These are phyloP conservation scores for Xylota segnis DNA, from an alignment of 2,888 invertebrate species.

Conservation along the genomic window DNA sequence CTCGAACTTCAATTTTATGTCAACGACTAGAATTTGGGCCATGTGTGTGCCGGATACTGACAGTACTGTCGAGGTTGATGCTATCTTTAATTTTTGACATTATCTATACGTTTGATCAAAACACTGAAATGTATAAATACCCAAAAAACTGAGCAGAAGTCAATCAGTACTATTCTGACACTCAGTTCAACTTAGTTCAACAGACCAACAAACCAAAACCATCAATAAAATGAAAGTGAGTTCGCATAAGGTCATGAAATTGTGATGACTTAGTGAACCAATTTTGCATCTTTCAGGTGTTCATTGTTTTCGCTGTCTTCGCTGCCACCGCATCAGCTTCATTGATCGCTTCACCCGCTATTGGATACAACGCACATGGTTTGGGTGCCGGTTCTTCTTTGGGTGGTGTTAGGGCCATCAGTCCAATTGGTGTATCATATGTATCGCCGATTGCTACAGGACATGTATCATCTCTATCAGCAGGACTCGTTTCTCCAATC, in stretches of 20 bases:
- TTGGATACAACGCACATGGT: slow-evolving; percentile 25
- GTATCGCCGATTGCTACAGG: slow-evolving; percentile 8
- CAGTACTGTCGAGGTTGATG: background rate
- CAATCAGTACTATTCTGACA: slow-evolving; percentile 37
- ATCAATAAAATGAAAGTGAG: slow-evolving; percentile 40
- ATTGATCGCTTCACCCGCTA: slow-evolving; percentile 7
- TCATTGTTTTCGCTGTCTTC: slow-evolving; percentile 38
- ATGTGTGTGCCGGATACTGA: background rate
- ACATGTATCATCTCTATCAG: slow-evolving; percentile 11
- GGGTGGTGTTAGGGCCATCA: slow-evolving; percentile 9
- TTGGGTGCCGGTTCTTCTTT: slow-evolving; percentile 9
- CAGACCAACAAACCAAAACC: slow-evolving; percentile 5
- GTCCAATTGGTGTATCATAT: slow-evolving; percentile 2
- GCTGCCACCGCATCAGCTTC: slow-evolving; percentile 50
- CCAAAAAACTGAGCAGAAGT: background rate
- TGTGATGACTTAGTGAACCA: background rate
- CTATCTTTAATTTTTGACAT: background rate
- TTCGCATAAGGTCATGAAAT: slow-evolving; percentile 13
- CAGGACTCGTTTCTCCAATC: slow-evolving; percentile 17
- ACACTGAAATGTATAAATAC: slow-evolving; percentile 40
- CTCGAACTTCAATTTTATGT: too few relatives aligned
- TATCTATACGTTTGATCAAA: slow-evolving; percentile 3
- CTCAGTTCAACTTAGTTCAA: slow-evolving; percentile 22
- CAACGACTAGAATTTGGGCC: too few relatives aligned
- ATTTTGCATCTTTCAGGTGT: slow-evolving; percentile 20